Evolutionary conservation across 2,113 vertebrate species (phyloP).

Genomic region (Clarias macrocephalus): DNA sequence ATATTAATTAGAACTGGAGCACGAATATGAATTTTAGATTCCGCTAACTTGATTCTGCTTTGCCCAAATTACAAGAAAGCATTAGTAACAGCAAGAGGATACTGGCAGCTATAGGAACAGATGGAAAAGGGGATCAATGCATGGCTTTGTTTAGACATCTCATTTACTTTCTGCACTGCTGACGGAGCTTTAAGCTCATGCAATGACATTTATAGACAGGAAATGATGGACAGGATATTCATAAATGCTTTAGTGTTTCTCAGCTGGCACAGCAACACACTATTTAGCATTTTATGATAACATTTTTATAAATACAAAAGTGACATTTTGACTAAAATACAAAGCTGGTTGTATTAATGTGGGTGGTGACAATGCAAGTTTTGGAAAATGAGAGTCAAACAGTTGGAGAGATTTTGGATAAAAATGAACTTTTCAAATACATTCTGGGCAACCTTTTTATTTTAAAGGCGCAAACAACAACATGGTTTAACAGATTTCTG

Average conservation of each 20-base stretch:
- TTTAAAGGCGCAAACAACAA: not conserved
- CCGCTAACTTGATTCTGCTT: constrained; percentile 8
- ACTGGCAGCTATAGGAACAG: not conserved
- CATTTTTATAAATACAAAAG: constrained; percentile 25
- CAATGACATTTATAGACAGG: constrained; percentile 27
- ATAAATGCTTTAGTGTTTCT: not conserved
- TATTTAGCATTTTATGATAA: not conserved
- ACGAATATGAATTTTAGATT: constrained; percentile 18
- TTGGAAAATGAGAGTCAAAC: constrained; percentile 3
- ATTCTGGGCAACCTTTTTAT: not conserved
- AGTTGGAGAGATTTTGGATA: not conserved
- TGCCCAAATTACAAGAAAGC: not conserved
- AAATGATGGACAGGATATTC: constrained; percentile 7
- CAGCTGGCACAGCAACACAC: not conserved
- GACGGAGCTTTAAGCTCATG: not conserved
- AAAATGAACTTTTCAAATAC: constrained; percentile 25
- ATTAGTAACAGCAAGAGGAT: not conserved
- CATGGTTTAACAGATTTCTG: not conserved
- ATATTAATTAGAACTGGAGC: not conserved
- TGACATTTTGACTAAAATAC: constrained; percentile 33
- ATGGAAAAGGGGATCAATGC: constrained; percentile 12
- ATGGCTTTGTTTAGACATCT: constrained; percentile 23
- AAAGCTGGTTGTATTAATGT: constrained; percentile 23
- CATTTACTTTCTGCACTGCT: not conserved
- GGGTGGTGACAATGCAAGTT: not conserved